These are phyloP conservation scores for Addax nasomaculatus DNA, from an alignment of 2,113 vertebrate species.

Conservation along the genomic window DNA sequence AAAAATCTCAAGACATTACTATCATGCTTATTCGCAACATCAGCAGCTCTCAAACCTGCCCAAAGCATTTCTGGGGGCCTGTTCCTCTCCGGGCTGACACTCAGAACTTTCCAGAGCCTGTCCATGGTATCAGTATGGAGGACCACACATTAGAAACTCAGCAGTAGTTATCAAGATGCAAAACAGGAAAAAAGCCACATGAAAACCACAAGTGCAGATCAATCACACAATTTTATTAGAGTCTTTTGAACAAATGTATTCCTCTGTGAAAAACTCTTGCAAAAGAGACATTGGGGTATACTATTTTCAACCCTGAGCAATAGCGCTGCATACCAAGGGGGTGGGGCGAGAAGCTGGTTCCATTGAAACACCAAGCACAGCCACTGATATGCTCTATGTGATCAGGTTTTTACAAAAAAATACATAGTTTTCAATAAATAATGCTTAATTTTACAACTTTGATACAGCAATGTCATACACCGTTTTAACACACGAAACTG, in stretches of 20 bases:
- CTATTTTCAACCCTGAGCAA: constrained; percentile 87
- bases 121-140: neutral
- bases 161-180: constrained; percentile 71
- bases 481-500: constrained; percentile 85
- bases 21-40: constrained; percentile 22
- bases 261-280: constrained; percentile 84
- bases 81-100: neutral
- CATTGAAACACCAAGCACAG: constrained; percentile 81
- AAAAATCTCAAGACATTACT: constrained; percentile 25
- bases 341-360: constrained; percentile 83
- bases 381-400: constrained; percentile 86
- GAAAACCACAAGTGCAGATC: constrained; percentile 80
- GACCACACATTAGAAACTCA: constrained; percentile 48
- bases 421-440: constrained; percentile 91
- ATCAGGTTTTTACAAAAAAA: constrained; percentile 89
- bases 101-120: constrained; percentile 21
- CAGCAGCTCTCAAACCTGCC: constrained; percentile 1
- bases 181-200: constrained; percentile 76
- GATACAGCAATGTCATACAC: constrained; percentile 89
- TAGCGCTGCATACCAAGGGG: constrained; percentile 86
- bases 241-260: constrained; percentile 83
- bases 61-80: neutral
- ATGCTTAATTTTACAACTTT: constrained; percentile 90
- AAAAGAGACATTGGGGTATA: constrained; percentile 83
- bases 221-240: constrained; percentile 86